Base-by-base conservation (phyloP, 2,797 vertebrate genomes). In the Ispidina lecontei region DNA sequence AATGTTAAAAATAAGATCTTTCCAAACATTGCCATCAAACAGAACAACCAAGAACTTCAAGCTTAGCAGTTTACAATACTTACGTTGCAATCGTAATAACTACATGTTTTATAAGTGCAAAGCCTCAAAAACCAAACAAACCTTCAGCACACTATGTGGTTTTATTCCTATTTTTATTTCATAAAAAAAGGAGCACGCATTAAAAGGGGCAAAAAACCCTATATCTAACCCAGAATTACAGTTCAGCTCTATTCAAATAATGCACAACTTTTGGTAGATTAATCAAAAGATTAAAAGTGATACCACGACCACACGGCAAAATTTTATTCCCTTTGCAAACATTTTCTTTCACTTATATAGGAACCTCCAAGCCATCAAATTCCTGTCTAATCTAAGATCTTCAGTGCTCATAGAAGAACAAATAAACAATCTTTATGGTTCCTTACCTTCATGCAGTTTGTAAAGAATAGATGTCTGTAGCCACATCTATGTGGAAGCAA, bases 191-290 rank as follows among this genome's bases (percentile, higher is more conserved):
- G 5, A 39, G 5, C 16, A 44, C 2, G 3, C 26, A 56, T 0
- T 1, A 49, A 18, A 47, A 63, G 6, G 8, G 3, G 10, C 25
- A 64, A 75, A 28, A 51, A 23, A 4, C 26, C 49, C 49, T 31
- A 6, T n/a, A 37, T n/a, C 37, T 56, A 72, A n/a, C 6, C 4
- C 26, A 83, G 43, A 82, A 71, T 12, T 63, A 60, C 18, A 68
- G 26, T 44, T 91, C n/a, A 58, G 6, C 10, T 56, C 9, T 59
- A 13, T 16, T 80, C 14, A 85, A 70, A 64, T 65, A 43, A 71
- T 0, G 0, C 7, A 19, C 3, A 17, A 8, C 35, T 75, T 82
- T 60, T 33, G 4, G 7, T 22, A 39, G 20, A 18, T 22, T 60
- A 12, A 62, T 55, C 11, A 12, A 5, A 74, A 37, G n/a, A 1